Evolutionary conservation across 1,140 invertebrate species (phyloP).

Genomic region (Drosophila nebulosa): DNA sequence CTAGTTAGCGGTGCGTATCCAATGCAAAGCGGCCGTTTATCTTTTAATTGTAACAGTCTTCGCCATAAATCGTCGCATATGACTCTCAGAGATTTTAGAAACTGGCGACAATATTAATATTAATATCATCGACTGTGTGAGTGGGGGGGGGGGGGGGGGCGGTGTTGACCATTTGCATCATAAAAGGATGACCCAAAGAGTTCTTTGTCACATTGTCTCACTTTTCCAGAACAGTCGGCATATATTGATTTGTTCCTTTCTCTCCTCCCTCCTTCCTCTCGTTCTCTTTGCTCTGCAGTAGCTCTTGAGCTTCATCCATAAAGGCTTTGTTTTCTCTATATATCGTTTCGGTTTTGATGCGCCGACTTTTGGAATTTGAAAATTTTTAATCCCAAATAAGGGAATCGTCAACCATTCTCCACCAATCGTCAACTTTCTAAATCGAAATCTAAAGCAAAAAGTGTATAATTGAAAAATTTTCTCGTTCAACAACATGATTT

Average conservation of each 20-base stretch:
- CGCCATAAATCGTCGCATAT: slow-evolving; percentile 61
- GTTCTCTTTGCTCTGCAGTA: slow-evolving; percentile 12
- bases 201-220: background rate
- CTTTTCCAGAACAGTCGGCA: background rate
- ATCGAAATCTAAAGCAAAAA: too few relatives aligned
- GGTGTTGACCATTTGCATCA: slow-evolving; percentile 58
- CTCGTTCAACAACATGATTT: too few relatives aligned
- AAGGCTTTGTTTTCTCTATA: slow-evolving; percentile 6
- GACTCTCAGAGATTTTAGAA: background rate
- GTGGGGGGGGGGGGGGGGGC: too few relatives aligned
- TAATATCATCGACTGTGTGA: slow-evolving; percentile 29
- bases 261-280: too few relatives aligned
- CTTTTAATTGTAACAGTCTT: slow-evolving; percentile 77
- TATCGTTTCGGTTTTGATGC: background rate
- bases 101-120: slow-evolving; percentile 58
- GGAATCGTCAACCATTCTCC: background rate
- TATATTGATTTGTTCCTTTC: slow-evolving; percentile 8
- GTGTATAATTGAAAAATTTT: too few relatives aligned
- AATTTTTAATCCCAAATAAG: background rate
- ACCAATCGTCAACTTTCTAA: background rate
- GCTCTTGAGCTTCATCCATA: background rate
- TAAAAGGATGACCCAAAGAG: slow-evolving; percentile 54
- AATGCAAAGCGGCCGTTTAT: slow-evolving; percentile 74
- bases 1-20: slow-evolving; percentile 70
- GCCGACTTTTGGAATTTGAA: background rate